Conservation (phyloP, 2,113 vertebrate genomes). For the Salvator merianae region DNA sequence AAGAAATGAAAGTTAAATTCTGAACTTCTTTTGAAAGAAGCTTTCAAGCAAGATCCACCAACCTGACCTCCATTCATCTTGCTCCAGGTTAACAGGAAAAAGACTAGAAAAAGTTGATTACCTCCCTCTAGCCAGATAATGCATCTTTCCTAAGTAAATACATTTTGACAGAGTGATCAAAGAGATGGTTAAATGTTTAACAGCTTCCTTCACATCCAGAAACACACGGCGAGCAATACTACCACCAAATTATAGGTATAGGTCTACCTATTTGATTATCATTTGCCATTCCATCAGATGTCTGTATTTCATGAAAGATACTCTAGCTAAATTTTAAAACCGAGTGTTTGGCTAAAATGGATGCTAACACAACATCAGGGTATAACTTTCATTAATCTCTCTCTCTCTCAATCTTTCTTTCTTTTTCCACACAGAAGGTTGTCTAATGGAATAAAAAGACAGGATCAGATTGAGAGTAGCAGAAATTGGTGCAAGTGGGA, state of each 20-base stretch:
- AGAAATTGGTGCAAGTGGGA: slow-evolving; percentile 53
- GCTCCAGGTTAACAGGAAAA: not conserved
- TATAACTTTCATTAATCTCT: slow-evolving; percentile 48
- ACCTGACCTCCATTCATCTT: slow-evolving; percentile 14
- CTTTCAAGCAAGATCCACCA: not conserved
- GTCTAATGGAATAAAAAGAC: slow-evolving; percentile 52
- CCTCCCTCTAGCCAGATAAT: slow-evolving; percentile 23
- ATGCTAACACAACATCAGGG: slow-evolving; percentile 44
- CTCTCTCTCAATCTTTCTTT: not conserved
- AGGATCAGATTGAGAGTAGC: slow-evolving; percentile 47
- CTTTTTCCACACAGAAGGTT: slow-evolving; percentile 20
- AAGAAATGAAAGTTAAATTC: not conserved
- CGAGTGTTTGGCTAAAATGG: slow-evolving; percentile 44
- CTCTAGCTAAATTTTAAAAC: slow-evolving; percentile 47
- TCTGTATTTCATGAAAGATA: slow-evolving; percentile 42
- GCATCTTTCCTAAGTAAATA: slow-evolving; percentile 29
- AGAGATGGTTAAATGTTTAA: slow-evolving; percentile 66
- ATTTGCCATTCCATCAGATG: slow-evolving; percentile 43
- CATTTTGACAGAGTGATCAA: slow-evolving; percentile 55
- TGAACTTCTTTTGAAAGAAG: not conserved
- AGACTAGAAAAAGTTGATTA: not conserved
- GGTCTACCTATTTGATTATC: slow-evolving; percentile 55
- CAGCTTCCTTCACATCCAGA: slow-evolving; percentile 49
- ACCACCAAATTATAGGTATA: slow-evolving; percentile 37
- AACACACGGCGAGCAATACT: slow-evolving; percentile 46